Evolutionary conservation across 2,113 vertebrate genomes (phyloP), one percentile per base, ranked within the genome.

Genomic region (Pachycephala philippinensis): DNA sequence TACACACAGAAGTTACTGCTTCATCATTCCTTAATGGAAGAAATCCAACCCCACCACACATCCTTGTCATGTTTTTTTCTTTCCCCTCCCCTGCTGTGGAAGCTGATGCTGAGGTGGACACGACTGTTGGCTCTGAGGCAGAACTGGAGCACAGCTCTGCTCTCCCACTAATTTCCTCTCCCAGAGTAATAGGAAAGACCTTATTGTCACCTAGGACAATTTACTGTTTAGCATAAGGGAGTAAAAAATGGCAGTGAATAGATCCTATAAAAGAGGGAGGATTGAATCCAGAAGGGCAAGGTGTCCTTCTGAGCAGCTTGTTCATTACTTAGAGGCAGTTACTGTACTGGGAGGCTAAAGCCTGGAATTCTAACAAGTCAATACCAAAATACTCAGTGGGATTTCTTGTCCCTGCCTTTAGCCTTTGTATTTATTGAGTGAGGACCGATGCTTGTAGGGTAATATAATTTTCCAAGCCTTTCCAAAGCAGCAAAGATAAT

Each of bases 401-500:
- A 83, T 66, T 87, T 92, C 94, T 91, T 6, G 9, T 71, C 77
- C 89, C 90, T 87, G 86, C 78, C 76, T 54, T 86, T 74, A 82
- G 82, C 87, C 64, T 87, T 88, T 50, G 56, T 65, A 44, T 96
- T 91, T 96, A 97, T 87, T 90, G 95, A 98, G 89, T 76, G 39
- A 96, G 84, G 84, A 64, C 82, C 79, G 95, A 95, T 93, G 93
- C 92, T 42, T 44, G 93, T 77, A 45, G 90, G 90, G 91, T 95
- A 98, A 96, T 98, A 97, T 95, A 94, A 98, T 98, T 98, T 98
- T 98, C 94, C 84, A 89, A 95, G 89, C 61, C 88, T 92, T 89
- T 87, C 95, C 94, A 95, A 97, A 97, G 96, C 94, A 92, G 92
- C 78, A 30, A 89, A 98, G 97, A 98, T 98, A 98, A 98, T 93